These are phyloP conservation scores for Moxostoma hubbsi DNA, from an alignment of 2,797 vertebrate genomes.

Conservation along the genomic window DNA sequence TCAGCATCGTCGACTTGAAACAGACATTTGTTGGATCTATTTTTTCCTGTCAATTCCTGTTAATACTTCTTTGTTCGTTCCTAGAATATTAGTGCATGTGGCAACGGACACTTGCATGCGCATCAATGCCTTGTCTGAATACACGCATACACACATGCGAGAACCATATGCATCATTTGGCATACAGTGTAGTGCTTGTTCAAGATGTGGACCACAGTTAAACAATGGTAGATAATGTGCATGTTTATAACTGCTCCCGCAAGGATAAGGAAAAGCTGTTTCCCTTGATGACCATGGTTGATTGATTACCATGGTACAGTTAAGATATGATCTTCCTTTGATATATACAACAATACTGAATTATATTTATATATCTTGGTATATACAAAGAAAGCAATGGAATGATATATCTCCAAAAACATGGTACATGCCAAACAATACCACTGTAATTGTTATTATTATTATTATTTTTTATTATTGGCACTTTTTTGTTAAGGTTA, in stretches of 20 bases:
- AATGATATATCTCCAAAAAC: too few relatives aligned
- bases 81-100: background rate
- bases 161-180: slow-evolving; percentile 6
- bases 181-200: slow-evolving; percentile 12
- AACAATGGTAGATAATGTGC: background rate
- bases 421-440: too few relatives aligned
- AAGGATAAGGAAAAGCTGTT: background rate
- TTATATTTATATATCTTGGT: too few relatives aligned
- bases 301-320: too few relatives aligned
- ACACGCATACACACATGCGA: slow-evolving; percentile 11
- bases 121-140: slow-evolving; percentile 36
- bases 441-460: too few relatives aligned
- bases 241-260: background rate
- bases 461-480: too few relatives aligned
- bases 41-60: background rate
- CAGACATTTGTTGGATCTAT: background rate
- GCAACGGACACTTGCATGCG: slow-evolving; percentile 13
- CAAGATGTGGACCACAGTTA: background rate
- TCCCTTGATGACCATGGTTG: background rate
- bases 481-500: too few relatives aligned
- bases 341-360: too few relatives aligned
- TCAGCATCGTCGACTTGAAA: background rate
- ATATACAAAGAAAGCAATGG: too few relatives aligned
- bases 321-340: too few relatives aligned
- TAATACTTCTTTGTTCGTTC: background rate